Conservation (phyloP, 1,140 invertebrate species). For the Tribolium castaneum region DNA sequence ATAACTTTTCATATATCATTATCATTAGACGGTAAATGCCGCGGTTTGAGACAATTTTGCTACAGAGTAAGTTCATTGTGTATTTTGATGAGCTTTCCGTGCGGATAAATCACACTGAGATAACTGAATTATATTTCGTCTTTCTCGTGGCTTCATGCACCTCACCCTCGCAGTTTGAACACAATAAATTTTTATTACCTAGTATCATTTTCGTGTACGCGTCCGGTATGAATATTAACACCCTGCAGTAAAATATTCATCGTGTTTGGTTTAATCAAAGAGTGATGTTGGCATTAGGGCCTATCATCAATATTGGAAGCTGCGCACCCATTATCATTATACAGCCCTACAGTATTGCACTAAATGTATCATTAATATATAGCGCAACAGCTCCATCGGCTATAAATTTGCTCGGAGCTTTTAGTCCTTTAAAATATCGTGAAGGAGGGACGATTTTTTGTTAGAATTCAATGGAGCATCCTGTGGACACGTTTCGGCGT, state of each 20-base stretch:
- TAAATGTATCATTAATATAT: slow-evolving; percentile 14
- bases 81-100: not conserved
- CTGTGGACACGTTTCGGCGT: slow-evolving; percentile 13
- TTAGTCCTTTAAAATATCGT: not conserved
- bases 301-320: not conserved
- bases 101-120: not conserved
- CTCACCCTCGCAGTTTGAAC: not conserved
- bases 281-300: not conserved
- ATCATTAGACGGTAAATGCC: slow-evolving; percentile 15
- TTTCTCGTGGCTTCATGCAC: not conserved
- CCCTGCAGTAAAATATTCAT: not conserved
- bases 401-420: not conserved
- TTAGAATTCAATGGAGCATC: slow-evolving; percentile 2
- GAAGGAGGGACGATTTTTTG: not conserved
- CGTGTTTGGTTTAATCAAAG: not conserved
- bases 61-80: slow-evolving; percentile 12
- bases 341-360: not conserved
- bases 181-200: not conserved
- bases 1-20: slow-evolving; percentile 22
- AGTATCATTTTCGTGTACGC: not conserved
- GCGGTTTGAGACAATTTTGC: slow-evolving; percentile 16
- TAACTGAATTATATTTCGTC: not conserved
- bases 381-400: not conserved
- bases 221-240: not conserved
- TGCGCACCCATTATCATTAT: not conserved